A percentile compares a stretch with the other conserved stretches of the same genome.
These are phyloP conservation scores for Paracyprichromis sp. DNA, from an alignment of 2,113 vertebrate species.

Conservation along the genomic window DNA sequence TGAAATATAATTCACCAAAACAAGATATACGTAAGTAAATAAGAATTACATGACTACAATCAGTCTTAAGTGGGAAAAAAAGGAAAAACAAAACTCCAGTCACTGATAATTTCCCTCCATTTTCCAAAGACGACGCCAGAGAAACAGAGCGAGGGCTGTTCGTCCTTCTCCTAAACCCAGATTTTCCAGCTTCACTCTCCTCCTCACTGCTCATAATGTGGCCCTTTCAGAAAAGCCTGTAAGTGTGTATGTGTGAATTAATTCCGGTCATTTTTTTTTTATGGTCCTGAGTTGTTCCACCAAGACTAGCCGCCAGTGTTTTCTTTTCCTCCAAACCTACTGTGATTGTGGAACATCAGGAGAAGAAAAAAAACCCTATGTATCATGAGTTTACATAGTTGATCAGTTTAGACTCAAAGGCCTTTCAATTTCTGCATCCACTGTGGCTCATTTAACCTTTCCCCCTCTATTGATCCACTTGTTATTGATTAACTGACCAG, in stretches of 20 bases:
- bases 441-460: background rate
- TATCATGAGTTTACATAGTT: background rate
- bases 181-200: conserved; percentile 32
- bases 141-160: conserved; percentile 25
- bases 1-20: background rate
- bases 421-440: background rate
- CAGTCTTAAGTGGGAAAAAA: background rate
- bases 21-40: background rate
- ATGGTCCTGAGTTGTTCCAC: background rate
- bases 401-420: background rate
- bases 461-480: background rate
- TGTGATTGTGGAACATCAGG: background rate
- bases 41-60: background rate
- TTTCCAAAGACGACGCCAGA: conserved; percentile 7
- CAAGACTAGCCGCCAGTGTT: background rate
- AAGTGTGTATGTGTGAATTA: background rate
- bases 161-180: background rate
- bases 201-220: conserved; percentile 20
- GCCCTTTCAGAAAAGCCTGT: conserved; percentile 4
- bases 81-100: background rate
- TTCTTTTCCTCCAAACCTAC: background rate
- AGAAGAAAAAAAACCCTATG: background rate
- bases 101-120: background rate
- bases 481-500: conserved; percentile 4
- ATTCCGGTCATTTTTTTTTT: background rate